Evolutionary conservation across 2,888 invertebrate species (phyloP).

Genomic region (Orgyia antiqua): DNA sequence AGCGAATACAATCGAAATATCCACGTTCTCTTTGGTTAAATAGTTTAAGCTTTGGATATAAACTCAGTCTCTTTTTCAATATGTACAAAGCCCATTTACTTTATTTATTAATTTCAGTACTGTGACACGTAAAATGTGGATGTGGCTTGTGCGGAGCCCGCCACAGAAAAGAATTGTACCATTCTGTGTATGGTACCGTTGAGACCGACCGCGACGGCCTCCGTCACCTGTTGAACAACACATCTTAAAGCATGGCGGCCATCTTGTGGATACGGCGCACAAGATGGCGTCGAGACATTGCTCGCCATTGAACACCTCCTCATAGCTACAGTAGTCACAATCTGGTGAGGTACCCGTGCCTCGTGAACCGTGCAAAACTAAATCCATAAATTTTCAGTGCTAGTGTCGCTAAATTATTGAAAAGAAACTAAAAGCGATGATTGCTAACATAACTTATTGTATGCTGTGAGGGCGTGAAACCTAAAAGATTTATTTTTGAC

Average conservation of each 20-base stretch:
- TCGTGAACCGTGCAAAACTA: constrained; percentile 41
- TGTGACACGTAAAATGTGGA: constrained; percentile 82
- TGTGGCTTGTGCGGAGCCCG: constrained; percentile 79
- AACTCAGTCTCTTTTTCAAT: constrained; percentile 71
- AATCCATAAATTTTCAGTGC: constrained; percentile 41
- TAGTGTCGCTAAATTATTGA: constrained; percentile 44
- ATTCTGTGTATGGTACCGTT: constrained; percentile 81
- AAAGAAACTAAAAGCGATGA: constrained; percentile 64
- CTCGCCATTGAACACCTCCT: constrained; percentile 23
- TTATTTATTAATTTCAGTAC: constrained; percentile 64
- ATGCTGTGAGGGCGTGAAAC: constrained; percentile 60
- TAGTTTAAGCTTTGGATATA: constrained; percentile 64
- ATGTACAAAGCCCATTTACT: constrained; percentile 63
- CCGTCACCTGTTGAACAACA: constrained; percentile 80
- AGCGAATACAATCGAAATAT: constrained; percentile 65
- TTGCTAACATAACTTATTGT: constrained; percentile 50
- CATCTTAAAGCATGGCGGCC: constrained; percentile 65
- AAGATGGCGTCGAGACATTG: constrained; percentile 27
- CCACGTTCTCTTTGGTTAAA: constrained; percentile 69
- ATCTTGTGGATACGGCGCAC: constrained; percentile 36
- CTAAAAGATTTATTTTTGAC: constrained; percentile 31
- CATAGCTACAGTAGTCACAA: constrained; percentile 8
- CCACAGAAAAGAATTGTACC: constrained; percentile 81
- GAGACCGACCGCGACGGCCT: constrained; percentile 79
- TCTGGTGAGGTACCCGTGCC: constrained; percentile 33